These are phyloP conservation scores for Scaptomyza polygonia DNA, from an alignment of 2,888 invertebrate genomes.

Conservation along the genomic window DNA sequence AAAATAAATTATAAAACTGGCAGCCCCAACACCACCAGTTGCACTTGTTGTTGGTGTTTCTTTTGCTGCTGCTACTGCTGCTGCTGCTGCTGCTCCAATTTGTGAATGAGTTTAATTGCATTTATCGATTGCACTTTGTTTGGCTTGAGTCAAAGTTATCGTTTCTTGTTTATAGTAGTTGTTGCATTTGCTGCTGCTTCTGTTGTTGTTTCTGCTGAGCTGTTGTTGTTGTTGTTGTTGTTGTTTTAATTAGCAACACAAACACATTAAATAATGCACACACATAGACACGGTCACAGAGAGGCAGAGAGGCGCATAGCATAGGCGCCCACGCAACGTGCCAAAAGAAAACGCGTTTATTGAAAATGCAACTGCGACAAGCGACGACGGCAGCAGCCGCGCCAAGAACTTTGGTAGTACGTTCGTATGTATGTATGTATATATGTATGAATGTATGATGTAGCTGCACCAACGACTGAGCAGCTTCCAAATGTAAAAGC, in stretches of 20 bases:
- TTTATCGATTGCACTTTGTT: conserved; percentile 73
- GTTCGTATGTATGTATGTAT: background rate
- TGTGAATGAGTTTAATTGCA: conserved; percentile 66
- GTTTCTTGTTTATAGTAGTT: conserved; percentile 56
- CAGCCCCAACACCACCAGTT: conserved; percentile 59
- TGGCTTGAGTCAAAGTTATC: conserved; percentile 64
- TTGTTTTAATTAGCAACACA: conserved; percentile 73
- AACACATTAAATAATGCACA: conserved; percentile 67
- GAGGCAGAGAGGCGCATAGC: conserved; percentile 49
- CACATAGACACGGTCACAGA: conserved; percentile 27
- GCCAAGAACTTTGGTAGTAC: conserved; percentile 49
- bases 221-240: conserved; percentile 40
- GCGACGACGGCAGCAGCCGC: conserved; percentile 35
- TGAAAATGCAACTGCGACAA: conserved; percentile 64
- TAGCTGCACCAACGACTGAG: conserved; percentile 23
- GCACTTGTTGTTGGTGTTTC: conserved; percentile 27
- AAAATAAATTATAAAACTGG: conserved; percentile 24
- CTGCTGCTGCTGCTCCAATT: conserved; percentile 57
- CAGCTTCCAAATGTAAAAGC: conserved; percentile 19
- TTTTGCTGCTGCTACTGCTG: conserved; percentile 37
- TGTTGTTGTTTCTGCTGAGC: conserved; percentile 9
- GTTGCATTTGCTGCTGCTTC: conserved; percentile 21
- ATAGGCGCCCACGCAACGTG: conserved; percentile 69
- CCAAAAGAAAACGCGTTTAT: conserved; percentile 75
- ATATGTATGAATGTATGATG: background rate